These are phyloP conservation scores for Lepilemur ruficaudatus DNA, from an alignment of 2,797 vertebrate species.

Conservation along the genomic window DNA sequence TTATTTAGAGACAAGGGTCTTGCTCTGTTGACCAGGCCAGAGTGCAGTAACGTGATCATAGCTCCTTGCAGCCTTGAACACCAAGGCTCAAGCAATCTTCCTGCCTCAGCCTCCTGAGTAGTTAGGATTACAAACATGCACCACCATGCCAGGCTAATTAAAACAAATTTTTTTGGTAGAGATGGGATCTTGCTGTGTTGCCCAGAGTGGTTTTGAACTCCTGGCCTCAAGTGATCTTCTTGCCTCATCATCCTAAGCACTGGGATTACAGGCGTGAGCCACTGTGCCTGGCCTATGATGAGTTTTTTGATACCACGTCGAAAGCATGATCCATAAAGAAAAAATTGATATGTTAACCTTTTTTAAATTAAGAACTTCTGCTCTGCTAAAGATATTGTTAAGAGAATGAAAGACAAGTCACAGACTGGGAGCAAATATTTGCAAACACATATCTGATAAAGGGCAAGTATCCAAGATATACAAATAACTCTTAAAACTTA, in stretches of 20 bases:
- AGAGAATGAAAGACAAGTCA: background rate
- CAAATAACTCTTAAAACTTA: constrained; percentile 20
- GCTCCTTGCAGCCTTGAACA: background rate
- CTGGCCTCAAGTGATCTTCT: background rate
- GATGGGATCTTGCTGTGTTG: background rate
- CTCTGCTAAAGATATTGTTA: background rate
- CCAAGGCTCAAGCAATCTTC: background rate
- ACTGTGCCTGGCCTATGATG: background rate
- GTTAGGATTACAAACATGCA: background rate
- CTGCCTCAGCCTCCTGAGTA: background rate
- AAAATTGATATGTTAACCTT: background rate
- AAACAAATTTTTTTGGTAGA: background rate
- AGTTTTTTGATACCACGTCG: background rate
- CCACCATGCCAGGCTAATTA: background rate
- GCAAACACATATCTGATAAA: background rate
- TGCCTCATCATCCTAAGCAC: background rate
- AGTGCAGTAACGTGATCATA: background rate
- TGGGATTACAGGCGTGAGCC: background rate
- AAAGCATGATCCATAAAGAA: background rate
- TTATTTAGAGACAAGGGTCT: background rate
- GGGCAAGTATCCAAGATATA: background rate
- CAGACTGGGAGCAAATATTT: background rate
- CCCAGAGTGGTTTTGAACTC: background rate
- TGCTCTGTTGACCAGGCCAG: background rate
- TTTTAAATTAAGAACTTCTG: constrained; percentile 15